phyloP scores from a whole-genome alignment of 2,888 invertebrate genomes.

The Callyntrura guangdongensis region DNA sequence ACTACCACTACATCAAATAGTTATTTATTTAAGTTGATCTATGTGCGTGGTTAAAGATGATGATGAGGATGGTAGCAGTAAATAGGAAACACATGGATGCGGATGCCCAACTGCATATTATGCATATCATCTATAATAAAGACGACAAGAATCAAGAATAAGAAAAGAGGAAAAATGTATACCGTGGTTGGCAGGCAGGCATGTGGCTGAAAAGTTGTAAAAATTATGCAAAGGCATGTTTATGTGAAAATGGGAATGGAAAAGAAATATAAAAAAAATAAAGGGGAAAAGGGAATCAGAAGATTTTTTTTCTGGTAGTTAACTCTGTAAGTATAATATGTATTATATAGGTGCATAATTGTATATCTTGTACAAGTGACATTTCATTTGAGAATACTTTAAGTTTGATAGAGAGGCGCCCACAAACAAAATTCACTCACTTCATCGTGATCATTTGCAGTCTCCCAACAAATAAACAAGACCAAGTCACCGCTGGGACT shows the following conservation, averaged over 20 bases:
- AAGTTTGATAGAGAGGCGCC: background rate
- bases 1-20: background rate
- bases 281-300: conserved; percentile 8
- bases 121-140: too few species aligned
- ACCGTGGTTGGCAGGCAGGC: conserved; percentile 50
- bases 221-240: conserved; percentile 82
- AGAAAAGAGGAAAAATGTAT: background rate
- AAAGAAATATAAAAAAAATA: conserved; percentile 30
- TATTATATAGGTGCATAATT: background rate
- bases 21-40: conserved; percentile 13
- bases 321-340: background rate
- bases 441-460: conserved; percentile 44
- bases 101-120: conserved; percentile 50
- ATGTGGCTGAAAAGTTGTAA: conserved; percentile 80
- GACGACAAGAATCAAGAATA: background rate
- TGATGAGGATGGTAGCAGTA: background rate
- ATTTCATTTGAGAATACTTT: too few species aligned
- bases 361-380: background rate
- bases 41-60: too few species aligned
- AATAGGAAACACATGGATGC: conserved; percentile 73
- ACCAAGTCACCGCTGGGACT: conserved; percentile 74
- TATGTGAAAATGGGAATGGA: conserved; percentile 75
- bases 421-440: conserved; percentile 34
- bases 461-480: conserved; percentile 65
- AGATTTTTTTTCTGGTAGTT: background rate